Base-by-base conservation (phyloP, 2,113 vertebrate genomes). In the Corydoras maculifer region DNA sequence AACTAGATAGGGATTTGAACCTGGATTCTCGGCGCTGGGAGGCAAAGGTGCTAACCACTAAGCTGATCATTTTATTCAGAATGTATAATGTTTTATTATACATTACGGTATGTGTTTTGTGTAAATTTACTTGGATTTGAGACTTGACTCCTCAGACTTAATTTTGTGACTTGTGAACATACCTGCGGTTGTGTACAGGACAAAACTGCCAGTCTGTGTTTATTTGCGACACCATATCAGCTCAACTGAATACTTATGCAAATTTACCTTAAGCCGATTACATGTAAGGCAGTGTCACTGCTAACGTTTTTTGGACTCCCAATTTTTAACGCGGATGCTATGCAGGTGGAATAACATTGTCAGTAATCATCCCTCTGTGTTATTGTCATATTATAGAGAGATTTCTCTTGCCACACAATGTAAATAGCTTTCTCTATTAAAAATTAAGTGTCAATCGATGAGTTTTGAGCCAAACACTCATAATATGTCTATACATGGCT, bases 181-280 rank as follows among this genome's bases (percentile, higher is more conserved):
- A 43, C 35, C 35, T 43, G 35, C 35, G 4, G 35, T 43, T 43
- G 35, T 43, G 78, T 67, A 75, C 49, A 60, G 73, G 61, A 77
- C 78, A 77, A 67, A 74, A 77, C 65, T 35, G 76, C 76, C 80
- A 84, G 79, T 80, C 81, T 78, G 65, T 85, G 82, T 85, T 86
- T 86, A 86, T 85, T 87, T 82, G 80, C 77, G 78, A 65, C 81
- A 81, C 72, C 78, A 86, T 78, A 83, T 85, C 82, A 82, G 82
- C 77, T 65, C 77, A 81, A 83, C 78, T 67, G 82, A 85, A 84
- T 87, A 87, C 69, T 88, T 88, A 88, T 91, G 87, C 86, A 90
- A 90, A 91, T 90, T 85, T 78, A 77, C 74, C 60, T 76, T 88
- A 90, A 91, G 84, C 87, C 82, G 86, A 88, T 91, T 90, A 88